Conservation (phyloP, 2,113 vertebrate species). For the Catharus minimus region DNA sequence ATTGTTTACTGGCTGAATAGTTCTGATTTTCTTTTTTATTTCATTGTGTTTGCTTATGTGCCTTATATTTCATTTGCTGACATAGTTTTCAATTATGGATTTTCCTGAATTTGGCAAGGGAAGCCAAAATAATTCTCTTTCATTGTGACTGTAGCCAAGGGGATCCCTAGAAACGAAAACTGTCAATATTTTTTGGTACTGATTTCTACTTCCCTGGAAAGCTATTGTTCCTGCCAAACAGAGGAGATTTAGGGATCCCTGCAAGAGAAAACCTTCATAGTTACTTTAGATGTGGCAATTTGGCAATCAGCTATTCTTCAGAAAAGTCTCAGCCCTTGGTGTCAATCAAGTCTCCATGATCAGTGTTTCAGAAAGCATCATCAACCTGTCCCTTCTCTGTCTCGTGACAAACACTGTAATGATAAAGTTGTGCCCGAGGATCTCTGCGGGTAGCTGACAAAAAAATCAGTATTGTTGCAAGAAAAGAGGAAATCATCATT, state of each 20-base stretch:
- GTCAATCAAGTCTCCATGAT: background rate
- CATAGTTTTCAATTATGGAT: background rate
- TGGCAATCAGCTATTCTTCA: background rate
- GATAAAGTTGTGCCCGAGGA: background rate
- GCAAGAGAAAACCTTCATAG: background rate
- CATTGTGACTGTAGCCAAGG: background rate
- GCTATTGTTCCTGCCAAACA: background rate
- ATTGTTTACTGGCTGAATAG: background rate
- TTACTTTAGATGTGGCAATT: background rate
- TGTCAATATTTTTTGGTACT: background rate
- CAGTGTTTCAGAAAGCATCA: background rate
- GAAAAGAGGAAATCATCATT: background rate
- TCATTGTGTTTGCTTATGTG: background rate
- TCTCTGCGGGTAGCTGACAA: background rate
- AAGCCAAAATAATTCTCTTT: background rate
- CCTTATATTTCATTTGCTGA: background rate
- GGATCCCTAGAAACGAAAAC: background rate
- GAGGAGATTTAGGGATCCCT: background rate
- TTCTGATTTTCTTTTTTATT: background rate
- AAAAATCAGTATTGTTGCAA: background rate
- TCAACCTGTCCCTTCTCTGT: background rate
- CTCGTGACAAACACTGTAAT: background rate
- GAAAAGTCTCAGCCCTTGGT: background rate
- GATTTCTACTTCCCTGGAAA: background rate
- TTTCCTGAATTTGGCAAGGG: background rate